These are phyloP conservation scores for Colistium nudipinnis DNA, from an alignment of 2,113 vertebrate genomes.

Conservation along the genomic window DNA sequence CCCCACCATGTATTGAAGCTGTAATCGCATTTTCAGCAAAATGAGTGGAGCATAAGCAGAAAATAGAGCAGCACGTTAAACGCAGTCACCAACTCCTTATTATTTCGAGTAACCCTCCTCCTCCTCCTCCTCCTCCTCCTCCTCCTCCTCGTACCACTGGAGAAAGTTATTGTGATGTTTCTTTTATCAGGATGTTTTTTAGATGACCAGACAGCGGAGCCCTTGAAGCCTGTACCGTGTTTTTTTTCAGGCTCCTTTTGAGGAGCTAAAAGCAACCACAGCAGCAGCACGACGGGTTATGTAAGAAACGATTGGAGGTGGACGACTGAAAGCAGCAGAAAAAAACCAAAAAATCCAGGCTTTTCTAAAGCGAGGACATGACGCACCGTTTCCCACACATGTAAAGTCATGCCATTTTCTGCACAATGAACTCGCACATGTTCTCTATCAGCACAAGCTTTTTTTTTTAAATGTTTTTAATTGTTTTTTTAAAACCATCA, in stretches of 20 bases:
- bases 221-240: constrained; percentile 44
- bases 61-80: too few relatives aligned
- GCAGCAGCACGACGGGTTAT: constrained; percentile 44
- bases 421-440: constrained; percentile 24
- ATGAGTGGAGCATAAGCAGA: too few relatives aligned
- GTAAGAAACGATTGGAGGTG: constrained; percentile 71
- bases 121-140: too few relatives aligned
- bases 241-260: constrained; percentile 51
- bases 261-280: constrained; percentile 64
- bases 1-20: too few relatives aligned
- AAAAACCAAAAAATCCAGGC: constrained; percentile 13
- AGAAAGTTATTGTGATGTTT: neutral
- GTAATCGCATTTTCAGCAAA: too few relatives aligned
- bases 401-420: constrained; percentile 30
- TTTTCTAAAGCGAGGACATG: constrained; percentile 43
- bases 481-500: too few relatives aligned
- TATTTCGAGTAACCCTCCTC: neutral
- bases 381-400: constrained; percentile 50
- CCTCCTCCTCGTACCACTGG: too few relatives aligned
- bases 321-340: constrained; percentile 46
- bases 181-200: constrained; percentile 41
- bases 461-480: too few relatives aligned
- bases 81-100: too few relatives aligned
- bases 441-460: neutral
- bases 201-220: constrained; percentile 15